Evolutionary conservation across 2,888 invertebrate genomes (phyloP).

Genomic region (Cerceris rybyensis): DNA sequence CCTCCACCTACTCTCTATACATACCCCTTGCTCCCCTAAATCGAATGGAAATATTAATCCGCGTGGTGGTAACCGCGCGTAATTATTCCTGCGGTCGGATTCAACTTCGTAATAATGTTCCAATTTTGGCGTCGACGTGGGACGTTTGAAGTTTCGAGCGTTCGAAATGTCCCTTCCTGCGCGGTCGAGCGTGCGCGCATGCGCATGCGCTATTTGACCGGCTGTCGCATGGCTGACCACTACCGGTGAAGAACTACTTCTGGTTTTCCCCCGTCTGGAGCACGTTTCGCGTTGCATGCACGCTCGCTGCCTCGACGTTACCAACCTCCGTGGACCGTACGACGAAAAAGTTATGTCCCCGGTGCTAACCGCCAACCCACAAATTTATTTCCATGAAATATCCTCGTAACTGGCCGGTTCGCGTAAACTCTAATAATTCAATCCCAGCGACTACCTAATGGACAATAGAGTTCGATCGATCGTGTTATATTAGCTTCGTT

Average conservation of each 20-base stretch:
- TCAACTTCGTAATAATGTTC: constrained; percentile 75
- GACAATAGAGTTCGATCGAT: constrained; percentile 29
- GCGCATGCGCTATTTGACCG: constrained; percentile 53
- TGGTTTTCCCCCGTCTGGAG: constrained; percentile 34
- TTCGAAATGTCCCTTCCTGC: constrained; percentile 32
- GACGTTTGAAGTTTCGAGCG: constrained; percentile 63
- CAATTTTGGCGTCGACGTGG: constrained; percentile 69
- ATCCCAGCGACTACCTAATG: constrained; percentile 12
- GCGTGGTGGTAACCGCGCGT: constrained; percentile 65
- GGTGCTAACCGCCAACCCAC: constrained; percentile 34
- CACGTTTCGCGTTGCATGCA: constrained; percentile 42
- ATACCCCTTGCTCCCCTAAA: constrained; percentile 56
- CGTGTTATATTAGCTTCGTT: background rate
- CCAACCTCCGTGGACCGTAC: constrained; percentile 1
- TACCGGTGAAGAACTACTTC: constrained; percentile 69
- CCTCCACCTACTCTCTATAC: too few species aligned
- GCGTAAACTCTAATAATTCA: constrained; percentile 31
- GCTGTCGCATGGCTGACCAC: constrained; percentile 65
- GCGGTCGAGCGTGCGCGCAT: constrained; percentile 43
- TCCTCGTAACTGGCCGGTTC: background rate
- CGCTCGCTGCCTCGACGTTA: constrained; percentile 24
- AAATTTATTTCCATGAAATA: constrained; percentile 42
- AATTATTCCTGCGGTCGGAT: constrained; percentile 73
- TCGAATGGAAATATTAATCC: constrained; percentile 77
- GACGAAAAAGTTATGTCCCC: constrained; percentile 41